Conservation (phyloP, 1,140 invertebrate species). For the Drosophila navojoa region DNA sequence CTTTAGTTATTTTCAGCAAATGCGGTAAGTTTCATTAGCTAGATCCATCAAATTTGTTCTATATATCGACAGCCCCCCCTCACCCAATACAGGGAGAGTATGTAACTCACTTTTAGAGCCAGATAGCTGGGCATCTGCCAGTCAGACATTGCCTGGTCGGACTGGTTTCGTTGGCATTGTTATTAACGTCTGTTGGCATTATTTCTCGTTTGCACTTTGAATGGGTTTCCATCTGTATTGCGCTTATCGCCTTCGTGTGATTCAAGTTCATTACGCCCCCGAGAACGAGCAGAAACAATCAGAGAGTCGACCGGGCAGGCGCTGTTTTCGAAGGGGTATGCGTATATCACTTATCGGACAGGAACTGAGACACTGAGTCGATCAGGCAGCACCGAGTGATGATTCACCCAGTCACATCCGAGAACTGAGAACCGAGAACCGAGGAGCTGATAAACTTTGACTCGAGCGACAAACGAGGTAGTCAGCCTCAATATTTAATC, state of each 20-base stretch:
- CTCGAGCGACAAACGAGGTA: not conserved
- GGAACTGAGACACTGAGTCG: slow-evolving; percentile 11
- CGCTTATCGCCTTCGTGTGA: slow-evolving; percentile 55
- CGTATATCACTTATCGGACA: slow-evolving; percentile 12
- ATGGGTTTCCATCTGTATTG: slow-evolving; percentile 3
- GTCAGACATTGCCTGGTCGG: too few relatives aligned
- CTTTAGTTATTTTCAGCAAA: too few relatives aligned
- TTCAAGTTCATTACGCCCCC: slow-evolving; percentile 74
- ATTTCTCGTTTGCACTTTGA: slow-evolving; percentile 17
- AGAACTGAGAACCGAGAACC: too few relatives aligned
- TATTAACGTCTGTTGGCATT: slow-evolving; percentile 26
- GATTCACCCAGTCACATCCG: not conserved
- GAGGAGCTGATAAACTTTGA: slow-evolving; percentile 16
- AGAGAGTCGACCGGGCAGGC: not conserved
- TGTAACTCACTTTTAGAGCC: too few relatives aligned
- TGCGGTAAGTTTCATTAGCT: too few relatives aligned
- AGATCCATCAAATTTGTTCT: too few relatives aligned
- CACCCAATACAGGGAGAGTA: too few relatives aligned
- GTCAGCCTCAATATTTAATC: not conserved
- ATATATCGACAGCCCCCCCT: too few relatives aligned
- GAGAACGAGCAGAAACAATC: slow-evolving; percentile 10
- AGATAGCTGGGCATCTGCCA: too few relatives aligned
- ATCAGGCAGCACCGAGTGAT: not conserved
- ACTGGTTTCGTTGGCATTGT: not conserved
- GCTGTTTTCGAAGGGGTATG: not conserved